These are phyloP conservation scores for Lampris incognitus DNA, from an alignment of 2,113 vertebrate species.

Conservation along the genomic window DNA sequence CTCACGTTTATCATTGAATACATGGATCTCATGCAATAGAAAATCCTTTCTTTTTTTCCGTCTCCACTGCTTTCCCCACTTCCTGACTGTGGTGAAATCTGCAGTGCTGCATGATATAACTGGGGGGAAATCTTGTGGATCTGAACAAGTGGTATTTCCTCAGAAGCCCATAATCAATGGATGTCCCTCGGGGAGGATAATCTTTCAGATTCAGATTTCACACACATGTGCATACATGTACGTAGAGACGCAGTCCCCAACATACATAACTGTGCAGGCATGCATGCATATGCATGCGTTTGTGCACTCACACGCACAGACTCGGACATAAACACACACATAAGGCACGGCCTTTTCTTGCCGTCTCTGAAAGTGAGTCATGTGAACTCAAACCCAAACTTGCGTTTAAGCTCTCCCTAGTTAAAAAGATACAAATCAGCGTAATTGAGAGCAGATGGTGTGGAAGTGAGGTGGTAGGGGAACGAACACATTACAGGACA, in stretches of 20 bases:
- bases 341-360: constrained; percentile 16
- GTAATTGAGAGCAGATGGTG: constrained; percentile 83
- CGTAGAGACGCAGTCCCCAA: not conserved
- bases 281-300: not conserved
- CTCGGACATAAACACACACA: not conserved
- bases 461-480: constrained; percentile 47
- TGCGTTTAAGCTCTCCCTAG: constrained; percentile 53
- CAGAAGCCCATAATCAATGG: constrained; percentile 21
- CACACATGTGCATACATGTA: not conserved
- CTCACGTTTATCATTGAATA: constrained; percentile 4
- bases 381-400: constrained; percentile 11
- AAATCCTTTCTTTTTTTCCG: constrained; percentile 5
- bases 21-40: constrained; percentile 11
- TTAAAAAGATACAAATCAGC: constrained; percentile 76
- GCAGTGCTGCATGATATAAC: not conserved
- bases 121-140: not conserved
- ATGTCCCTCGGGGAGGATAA: not conserved
- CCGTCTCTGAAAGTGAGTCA: constrained; percentile 44
- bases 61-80: constrained; percentile 19
- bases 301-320: not conserved
- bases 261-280: not conserved
- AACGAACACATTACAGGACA: constrained; percentile 75
- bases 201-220: not conserved
- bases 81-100: too few relatives aligned
- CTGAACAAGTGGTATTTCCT: not conserved